Percentiles rank a stretch among this genome's conserved stretches.
These are phyloP conservation scores for Lutjanus erythropterus DNA, from an alignment of 2,113 vertebrate species.

Conservation along the genomic window DNA sequence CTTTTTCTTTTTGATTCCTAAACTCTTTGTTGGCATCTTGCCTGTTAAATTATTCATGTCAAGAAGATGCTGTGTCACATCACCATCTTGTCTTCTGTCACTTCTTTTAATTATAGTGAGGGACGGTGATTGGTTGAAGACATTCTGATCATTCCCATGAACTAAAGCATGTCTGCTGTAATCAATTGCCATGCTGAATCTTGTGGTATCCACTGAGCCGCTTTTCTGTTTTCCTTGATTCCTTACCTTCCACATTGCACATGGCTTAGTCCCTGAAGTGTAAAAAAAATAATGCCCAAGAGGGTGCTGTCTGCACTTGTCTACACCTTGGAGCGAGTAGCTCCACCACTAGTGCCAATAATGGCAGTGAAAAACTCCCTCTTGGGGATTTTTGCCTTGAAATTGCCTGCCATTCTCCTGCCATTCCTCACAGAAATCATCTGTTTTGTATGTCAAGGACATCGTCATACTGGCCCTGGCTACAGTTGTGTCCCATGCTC, in stretches of 20 bases:
- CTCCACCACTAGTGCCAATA: constrained; percentile 1
- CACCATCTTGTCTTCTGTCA: constrained; percentile 23
- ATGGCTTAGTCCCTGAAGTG: not conserved
- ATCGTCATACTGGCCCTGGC: not conserved
- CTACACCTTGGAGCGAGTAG: not conserved
- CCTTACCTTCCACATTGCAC: not conserved
- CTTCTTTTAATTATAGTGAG: constrained; percentile 6
- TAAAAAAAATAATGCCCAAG: not conserved
- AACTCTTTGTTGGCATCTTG: constrained; percentile 12
- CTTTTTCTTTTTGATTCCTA: not conserved
- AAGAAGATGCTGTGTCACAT: constrained; percentile 22
- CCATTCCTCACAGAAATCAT: constrained; percentile 25
- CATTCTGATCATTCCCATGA: not conserved
- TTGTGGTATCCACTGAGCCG: not conserved
- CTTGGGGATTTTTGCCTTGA: constrained; percentile 20
- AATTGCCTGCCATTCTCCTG: constrained; percentile 2
- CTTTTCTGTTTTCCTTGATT: not conserved
- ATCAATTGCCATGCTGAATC: not conserved
- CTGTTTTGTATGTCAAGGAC: constrained; percentile 12
- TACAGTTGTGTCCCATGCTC: not conserved
- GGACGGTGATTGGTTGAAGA: constrained; percentile 1
- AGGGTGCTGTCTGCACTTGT: constrained; percentile 19
- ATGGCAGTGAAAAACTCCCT: constrained; percentile 15
- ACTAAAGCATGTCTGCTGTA: not conserved
- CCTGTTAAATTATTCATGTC: constrained; percentile 59